Evolutionary conservation across 2,888 invertebrate genomes (phyloP).

Genomic region (Prosapia bicincta): DNA sequence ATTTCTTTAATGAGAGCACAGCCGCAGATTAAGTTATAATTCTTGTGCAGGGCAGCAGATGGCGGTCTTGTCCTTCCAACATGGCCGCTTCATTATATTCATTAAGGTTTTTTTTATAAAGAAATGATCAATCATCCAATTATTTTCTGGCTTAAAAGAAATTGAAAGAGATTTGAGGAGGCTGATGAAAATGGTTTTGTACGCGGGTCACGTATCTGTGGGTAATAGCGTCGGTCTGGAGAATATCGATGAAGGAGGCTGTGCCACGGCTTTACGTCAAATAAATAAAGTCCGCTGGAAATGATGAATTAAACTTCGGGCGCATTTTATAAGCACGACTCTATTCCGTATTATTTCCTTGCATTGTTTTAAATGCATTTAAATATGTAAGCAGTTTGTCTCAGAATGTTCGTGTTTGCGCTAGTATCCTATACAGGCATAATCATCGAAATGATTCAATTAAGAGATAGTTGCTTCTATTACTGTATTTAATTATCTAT

Average conservation of each 20-base stretch:
- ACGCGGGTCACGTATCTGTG: slow-evolving; percentile 27
- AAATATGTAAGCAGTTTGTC: too few species aligned
- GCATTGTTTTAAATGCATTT: too few species aligned
- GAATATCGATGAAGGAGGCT: slow-evolving; percentile 2
- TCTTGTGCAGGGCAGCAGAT: neutral
- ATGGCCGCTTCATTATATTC: slow-evolving; percentile 10
- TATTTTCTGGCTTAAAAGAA: slow-evolving; percentile 25
- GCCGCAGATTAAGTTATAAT: neutral
- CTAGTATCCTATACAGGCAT: too few species aligned
- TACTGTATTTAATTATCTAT: too few species aligned
- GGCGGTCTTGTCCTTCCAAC: neutral
- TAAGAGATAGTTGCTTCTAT: too few species aligned
- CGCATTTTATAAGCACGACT: too few species aligned
- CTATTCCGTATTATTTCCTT: too few species aligned
- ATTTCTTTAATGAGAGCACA: neutral
- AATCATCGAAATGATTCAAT: too few species aligned
- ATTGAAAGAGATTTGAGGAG: slow-evolving; percentile 19
- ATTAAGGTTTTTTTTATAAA: slow-evolving; percentile 18
- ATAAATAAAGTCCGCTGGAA: neutral
- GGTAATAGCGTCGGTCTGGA: slow-evolving; percentile 21
- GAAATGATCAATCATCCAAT: slow-evolving; percentile 33
- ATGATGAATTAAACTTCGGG: neutral
- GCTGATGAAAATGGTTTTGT: slow-evolving; percentile 31
- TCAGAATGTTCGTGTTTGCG: too few species aligned
- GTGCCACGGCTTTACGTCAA: neutral